Evolutionary conservation across 2,888 invertebrate species (phyloP), one percentile per base, ranked within the genome.

Genomic region (Ophion obscuratus): DNA sequence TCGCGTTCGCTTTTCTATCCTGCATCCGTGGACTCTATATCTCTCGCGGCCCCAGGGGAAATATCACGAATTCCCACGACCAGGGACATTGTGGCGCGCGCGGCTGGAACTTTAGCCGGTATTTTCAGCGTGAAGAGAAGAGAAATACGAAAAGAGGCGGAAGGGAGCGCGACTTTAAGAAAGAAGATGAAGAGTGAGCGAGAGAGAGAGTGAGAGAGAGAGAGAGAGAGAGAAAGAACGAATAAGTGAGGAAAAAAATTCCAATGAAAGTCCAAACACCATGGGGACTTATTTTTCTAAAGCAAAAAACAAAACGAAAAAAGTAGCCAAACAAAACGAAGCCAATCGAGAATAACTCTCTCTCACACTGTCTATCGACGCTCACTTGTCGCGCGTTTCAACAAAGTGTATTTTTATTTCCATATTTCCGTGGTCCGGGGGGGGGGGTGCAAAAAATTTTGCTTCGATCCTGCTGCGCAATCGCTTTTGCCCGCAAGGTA

Each of bases 31-130:
- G 62, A 83, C 83, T 77, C 59, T 82, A 73, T 85, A 64, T 82
- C 68, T 85, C 88, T 85, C 86, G 73, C 77, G 64, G 81, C 88
- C 93, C 89, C 92, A 47, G 79, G 93, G 93, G 93, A 93, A 93
- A 93, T 93, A 93, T 93, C 91, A 92, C 90, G 87, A 83, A 91
- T 91, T 91, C 90, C 89, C 86, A 88, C 88, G 89, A 91, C 90
- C 88, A 87, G 53, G 89, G 89, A 90, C 88, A 87, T 87, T 89
- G 88, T 88, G 88, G 89, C 89, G 89, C 89, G 87, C 87, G 87
- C 87, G 86, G 89, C 88, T 88, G 89, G 90, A 92, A 93, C 92
- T 92, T 92, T 91, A 91, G 87, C 89, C 89, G 90, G 90, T 91
- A 91, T 93, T 92, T 92, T 89, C 87, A 88, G 81, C 83, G 71